Base-by-base conservation (phyloP, 2,888 invertebrate species). In the Dugesia japonica region DNA sequence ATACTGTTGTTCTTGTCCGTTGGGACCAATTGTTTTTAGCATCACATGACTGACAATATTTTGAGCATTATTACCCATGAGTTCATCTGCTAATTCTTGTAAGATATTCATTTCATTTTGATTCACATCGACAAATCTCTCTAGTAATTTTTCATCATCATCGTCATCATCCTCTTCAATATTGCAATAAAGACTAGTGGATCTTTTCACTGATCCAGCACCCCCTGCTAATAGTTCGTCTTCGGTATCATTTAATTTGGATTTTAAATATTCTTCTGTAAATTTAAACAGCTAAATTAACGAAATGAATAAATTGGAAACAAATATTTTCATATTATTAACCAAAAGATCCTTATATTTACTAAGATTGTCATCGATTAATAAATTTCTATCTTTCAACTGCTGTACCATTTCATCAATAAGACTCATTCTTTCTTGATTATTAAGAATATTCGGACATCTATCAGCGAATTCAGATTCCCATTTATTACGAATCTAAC, bases 401-500 rank as follows among this genome's bases (percentile, higher is more conserved):
- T 77, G 74, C n/a, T 74, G 26, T 1, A 77, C 56, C 20, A 77
- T 27, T 27, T 42, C 56, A 28, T 77, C 77, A 26, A 71, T 26
- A 71, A 77, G 76, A 26, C 42, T 33, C 20, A 75, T 76, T 23
- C 72, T 76, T 31, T 77, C 75, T 17, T 26, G 33, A 27, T 71
- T 42, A 28, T 42, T 38, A 13, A 38, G n/a, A 26, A 77, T 56
- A 42, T 27, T 77, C 7, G 27, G 56, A 26, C 31, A 74, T n/a
- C 73, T 76, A 20, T 77, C 77, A 26, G 72, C 77, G 28, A 77
- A 77, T 77, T 77, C 77, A 27, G 72, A 31, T 42, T 77, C 77
- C 77, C 77, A 77, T 42, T 72, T 74, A 26, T 76, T 42, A 20
- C 77, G 77, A 42, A 77, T 77, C 77, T 77, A 73, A n/a, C 76